Evolutionary conservation across 2,888 invertebrate species (phyloP).

Genomic region (Dynastes tityus): DNA sequence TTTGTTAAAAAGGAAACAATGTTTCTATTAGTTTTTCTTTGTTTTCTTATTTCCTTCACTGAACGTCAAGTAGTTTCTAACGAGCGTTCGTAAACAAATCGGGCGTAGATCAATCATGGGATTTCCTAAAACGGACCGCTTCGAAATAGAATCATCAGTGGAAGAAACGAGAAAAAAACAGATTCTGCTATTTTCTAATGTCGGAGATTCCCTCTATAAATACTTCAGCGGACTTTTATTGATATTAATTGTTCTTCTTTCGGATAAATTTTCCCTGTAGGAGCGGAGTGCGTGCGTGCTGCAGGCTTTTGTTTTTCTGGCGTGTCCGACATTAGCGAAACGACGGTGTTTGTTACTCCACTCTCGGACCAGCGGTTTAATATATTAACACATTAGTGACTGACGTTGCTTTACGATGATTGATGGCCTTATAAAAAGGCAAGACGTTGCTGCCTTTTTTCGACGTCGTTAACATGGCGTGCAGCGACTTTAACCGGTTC

Average conservation of each 20-base stretch:
- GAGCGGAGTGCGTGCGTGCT: slow-evolving; percentile 50
- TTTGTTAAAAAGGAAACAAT: too few relatives aligned
- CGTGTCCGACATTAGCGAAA: slow-evolving; percentile 42
- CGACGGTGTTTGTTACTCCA: slow-evolving; percentile 37
- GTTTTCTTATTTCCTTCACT: too few relatives aligned
- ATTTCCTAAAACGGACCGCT: background rate
- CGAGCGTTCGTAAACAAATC: too few relatives aligned
- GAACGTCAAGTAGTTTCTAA: too few relatives aligned
- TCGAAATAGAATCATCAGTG: background rate
- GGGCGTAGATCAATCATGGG: too few relatives aligned
- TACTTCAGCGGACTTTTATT: slow-evolving; percentile 56
- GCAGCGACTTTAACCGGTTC: slow-evolving; percentile 3
- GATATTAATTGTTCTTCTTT: slow-evolving; percentile 56
- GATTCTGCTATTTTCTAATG: slow-evolving; percentile 47
- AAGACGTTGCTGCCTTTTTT: slow-evolving; percentile 24
- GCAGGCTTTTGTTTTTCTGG: slow-evolving; percentile 48
- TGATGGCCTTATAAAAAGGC: slow-evolving; percentile 36
- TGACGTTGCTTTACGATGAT: slow-evolving; percentile 38
- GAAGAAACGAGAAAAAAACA: background rate
- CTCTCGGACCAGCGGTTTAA: slow-evolving; percentile 12
- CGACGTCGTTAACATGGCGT: slow-evolving; percentile 18
- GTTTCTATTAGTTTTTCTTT: too few relatives aligned
- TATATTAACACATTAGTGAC: slow-evolving; percentile 47
- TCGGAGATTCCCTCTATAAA: slow-evolving; percentile 49
- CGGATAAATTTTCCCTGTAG: slow-evolving; percentile 50